Evolutionary conservation across 1,140 invertebrate species (phyloP).

Genomic region (Paraescarpia echinospica): DNA sequence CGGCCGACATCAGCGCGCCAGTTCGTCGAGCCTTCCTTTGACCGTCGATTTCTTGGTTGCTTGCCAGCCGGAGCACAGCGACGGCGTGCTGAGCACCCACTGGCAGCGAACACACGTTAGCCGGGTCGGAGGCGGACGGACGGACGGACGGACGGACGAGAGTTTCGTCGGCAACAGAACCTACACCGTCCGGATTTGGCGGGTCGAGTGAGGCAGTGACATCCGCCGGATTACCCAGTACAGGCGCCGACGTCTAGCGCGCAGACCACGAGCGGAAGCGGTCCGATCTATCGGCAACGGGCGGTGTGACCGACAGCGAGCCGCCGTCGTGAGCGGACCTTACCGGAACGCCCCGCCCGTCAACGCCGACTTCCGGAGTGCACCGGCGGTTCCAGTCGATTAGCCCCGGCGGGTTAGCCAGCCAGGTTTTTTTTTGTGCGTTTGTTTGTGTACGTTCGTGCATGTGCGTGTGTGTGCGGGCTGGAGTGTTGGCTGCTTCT

Average conservation of each 20-base stretch:
- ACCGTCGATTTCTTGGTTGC: slow-evolving; percentile 1
- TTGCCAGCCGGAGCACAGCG: not conserved
- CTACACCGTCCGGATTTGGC: not conserved
- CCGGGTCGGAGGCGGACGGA: not conserved
- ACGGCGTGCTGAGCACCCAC: not conserved
- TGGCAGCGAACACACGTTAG: not conserved
- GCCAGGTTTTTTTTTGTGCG: not conserved
- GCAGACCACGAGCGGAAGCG: not conserved
- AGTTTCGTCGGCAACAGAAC: not conserved
- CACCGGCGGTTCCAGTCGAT: not conserved
- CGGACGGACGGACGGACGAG: not conserved
- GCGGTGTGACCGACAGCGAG: not conserved
- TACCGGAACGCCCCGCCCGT: not conserved
- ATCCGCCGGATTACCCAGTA: not conserved
- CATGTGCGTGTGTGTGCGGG: not conserved
- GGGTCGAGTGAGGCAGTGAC: not conserved
- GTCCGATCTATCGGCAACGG: not conserved
- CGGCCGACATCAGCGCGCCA: not conserved
- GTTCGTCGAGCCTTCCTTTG: not conserved
- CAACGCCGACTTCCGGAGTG: not conserved
- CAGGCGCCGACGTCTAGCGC: no score
- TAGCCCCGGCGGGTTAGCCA: not conserved
- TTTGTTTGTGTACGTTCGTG: not conserved
- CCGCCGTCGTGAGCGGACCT: not conserved
- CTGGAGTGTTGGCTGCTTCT: not conserved